Conservation (phyloP, 2,888 invertebrate genomes). For the Dorcus hopei region DNA sequence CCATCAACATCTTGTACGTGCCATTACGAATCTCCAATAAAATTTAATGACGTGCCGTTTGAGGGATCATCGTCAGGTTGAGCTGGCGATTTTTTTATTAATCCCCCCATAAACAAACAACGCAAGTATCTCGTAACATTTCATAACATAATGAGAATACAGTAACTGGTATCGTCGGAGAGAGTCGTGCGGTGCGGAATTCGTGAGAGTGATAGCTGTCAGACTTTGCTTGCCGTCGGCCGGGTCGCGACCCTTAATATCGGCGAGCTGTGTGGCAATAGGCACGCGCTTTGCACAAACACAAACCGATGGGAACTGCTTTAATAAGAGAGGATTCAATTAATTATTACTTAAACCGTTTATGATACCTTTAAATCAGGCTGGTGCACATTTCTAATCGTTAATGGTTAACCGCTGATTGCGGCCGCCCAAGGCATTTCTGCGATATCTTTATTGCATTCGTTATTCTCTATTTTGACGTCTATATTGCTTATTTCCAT, state of each 20-base stretch:
- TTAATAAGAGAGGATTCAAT: not conserved
- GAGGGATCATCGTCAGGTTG: not conserved
- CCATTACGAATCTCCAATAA: not conserved
- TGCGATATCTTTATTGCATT: not conserved
- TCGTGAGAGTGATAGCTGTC: conserved; percentile 36
- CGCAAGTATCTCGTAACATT: not conserved
- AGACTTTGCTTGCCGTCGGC: conserved; percentile 26
- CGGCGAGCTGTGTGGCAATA: not conserved
- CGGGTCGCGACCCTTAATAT: conserved; percentile 28
- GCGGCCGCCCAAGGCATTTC: not conserved
- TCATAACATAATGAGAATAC: not conserved
- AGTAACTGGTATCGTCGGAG: not conserved
- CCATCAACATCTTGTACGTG: not conserved
- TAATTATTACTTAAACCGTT: not conserved
- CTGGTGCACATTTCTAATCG: too few relatives aligned
- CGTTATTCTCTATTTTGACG: too few relatives aligned
- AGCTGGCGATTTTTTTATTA: not conserved
- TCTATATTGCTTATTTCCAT: too few relatives aligned
- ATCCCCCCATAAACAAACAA: not conserved
- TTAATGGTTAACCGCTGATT: not conserved
- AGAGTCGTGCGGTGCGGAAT: conserved; percentile 1
- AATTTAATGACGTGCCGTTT: not conserved
- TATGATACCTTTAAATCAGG: not conserved
- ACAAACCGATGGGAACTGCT: not conserved
- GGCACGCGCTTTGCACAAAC: not conserved